Evolutionary conservation across 2,797 vertebrate species (phyloP), one percentile per base, ranked within the genome.

Genomic region (Triplophysa yarkandensis): DNA sequence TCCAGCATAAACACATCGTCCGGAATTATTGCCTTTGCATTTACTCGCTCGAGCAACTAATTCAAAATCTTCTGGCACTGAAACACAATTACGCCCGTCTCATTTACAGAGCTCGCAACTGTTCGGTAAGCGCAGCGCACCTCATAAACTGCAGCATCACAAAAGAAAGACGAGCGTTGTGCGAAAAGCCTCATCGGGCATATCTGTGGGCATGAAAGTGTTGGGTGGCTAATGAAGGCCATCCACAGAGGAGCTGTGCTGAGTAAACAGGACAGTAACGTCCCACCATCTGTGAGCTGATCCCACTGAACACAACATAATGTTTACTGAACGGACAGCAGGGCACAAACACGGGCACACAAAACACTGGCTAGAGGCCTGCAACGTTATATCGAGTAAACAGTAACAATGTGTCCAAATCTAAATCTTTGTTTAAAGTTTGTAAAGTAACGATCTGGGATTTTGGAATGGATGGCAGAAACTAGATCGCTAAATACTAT

Each of bases 191-290:
- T 70, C 68, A 70, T 46, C 68, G 28, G 39, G 21, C 58, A 36
- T 87, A 89, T 77, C 82, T 86, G 87, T 82, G 86, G 80, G 88
- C 88, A 86, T 89, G 87, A 83, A 32, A 30, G 17, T 32, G 28
- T 58, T 58, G 25, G 6, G 27, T 57, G 83, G 77, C 82, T 89
- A 91, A 92, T 88, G 87, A 90, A 91, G 89, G 88, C 30, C 85
- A 90, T 90, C 87, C 71, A 79, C 82, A 87, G 85, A 88, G 86
- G 88, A 90, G 85, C 86, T 83, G 78, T 88, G 88, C 90, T 90
- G 90, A 91, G 88, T 86, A 92, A 91, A 91, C 89, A 89, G 79
- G 85, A 91, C 54, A 87, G 87, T 84, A 84, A 85, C 84, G 83
- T 84, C 85, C 81, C 86, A 86, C 89, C 90, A 92, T 92, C 88